A percentile compares a stretch with the other conserved stretches of the same genome.
Evolutionary conservation across 2,888 invertebrate species (phyloP).

Genomic region (Macrosiphum euphorbiae): DNA sequence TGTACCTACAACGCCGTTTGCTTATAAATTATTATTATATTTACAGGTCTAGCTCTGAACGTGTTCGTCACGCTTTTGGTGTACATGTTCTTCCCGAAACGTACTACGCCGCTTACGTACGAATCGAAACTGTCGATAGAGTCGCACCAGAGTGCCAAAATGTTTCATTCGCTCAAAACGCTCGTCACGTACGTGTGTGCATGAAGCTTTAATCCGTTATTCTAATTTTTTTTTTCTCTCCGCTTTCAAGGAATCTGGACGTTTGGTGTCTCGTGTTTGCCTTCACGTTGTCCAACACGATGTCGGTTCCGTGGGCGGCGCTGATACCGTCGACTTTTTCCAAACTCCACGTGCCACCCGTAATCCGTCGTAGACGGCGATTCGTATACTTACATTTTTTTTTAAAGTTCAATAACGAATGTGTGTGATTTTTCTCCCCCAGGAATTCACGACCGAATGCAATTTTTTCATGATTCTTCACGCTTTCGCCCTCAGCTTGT

Average conservation of each 20-base stretch:
- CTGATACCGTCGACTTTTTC: constrained; percentile 20
- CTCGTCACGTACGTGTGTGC: not conserved
- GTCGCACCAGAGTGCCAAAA: constrained; percentile 33
- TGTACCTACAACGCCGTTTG: not conserved
- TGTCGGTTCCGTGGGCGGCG: constrained; percentile 32
- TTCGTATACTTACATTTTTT: not conserved
- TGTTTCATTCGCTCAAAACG: not conserved
- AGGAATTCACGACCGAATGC: constrained; percentile 12
- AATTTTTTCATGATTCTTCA: constrained; percentile 1
- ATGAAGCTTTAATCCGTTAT: too few species aligned
- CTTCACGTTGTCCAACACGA: constrained; percentile 37
- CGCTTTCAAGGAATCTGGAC: not conserved
- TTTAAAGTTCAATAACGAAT: not conserved
- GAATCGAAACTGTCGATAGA: not conserved
- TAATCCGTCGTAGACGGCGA: not conserved
- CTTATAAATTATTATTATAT: not conserved
- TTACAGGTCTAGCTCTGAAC: constrained; percentile 12
- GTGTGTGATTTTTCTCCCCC: not conserved
- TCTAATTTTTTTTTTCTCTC: not conserved
- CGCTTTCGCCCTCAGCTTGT: not conserved
- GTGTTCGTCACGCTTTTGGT: not conserved
- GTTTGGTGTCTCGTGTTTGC: constrained; percentile 41
- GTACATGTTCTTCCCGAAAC: not conserved
- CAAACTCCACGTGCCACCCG: constrained; percentile 25
- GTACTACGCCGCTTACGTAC: not conserved